Evolutionary conservation across 1,140 invertebrate genomes (phyloP), one percentile per base, ranked within the genome.

Genomic region (Drosophila asahinai): DNA sequence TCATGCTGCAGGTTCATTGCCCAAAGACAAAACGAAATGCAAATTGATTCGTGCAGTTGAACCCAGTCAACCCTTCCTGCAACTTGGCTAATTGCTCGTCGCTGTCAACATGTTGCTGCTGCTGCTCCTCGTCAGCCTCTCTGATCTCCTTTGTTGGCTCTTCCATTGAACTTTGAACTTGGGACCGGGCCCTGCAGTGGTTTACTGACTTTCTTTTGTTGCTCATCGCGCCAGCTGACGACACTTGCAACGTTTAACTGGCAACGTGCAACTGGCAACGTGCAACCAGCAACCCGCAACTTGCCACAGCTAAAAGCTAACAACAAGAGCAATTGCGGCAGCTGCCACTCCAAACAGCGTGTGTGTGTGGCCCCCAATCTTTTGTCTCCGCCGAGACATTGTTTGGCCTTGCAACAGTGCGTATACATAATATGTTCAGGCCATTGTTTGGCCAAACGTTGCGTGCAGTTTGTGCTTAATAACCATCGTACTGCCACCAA

Each of bases 101-200:
- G 65, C 78, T 81, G 62, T 76, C 81, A 77, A 67, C 81, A 70
- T 71, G 59, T 58, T 81, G 62, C 71, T 63, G 48, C 63, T 47
- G 40, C 38, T 73, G 65, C 38, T 48, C 30, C 7, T 36, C 33
- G 33, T 36, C 33, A 36, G 33, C 33, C 33, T 36, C 33, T 36
- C 33, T 36, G 33, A 36, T 36, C 9, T 55, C 58, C 51, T 51
- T 67, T 83, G 67, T 60, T 48, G 45, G 63, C 27, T 66, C 80
- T 76, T 73, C 49, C 83, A 80, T 74, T 87, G 84, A 87, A 87
- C 84, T 87, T 80, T 87, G 84, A 87, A 87, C 84, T 87, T 89
- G 86, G 33, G 33, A 8, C 33, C 33, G 33, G 47, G 47, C 51
- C 43, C 30, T 5, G 48, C 52, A 65, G 58, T 75, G 62, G 42